Base-by-base conservation (phyloP, 2,888 invertebrate genomes). In the Drosophila leonis region DNA sequence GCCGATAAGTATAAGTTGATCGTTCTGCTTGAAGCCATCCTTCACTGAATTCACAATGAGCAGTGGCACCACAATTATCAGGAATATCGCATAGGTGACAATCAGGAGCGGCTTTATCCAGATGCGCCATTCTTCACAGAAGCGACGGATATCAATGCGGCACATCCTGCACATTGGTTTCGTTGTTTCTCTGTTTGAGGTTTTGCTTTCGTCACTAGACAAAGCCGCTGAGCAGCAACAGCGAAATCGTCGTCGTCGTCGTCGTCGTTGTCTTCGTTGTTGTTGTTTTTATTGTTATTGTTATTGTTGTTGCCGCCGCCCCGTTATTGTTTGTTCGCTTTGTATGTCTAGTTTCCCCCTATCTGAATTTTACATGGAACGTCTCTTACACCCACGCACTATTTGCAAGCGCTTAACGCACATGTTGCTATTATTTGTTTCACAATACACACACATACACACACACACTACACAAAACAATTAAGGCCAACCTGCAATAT, bases 71-170 rank as follows among this genome's bases (percentile, higher is more conserved):
- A 98, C 94, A 74, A 98, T 95, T 70, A 98, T 94, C 54, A 98
- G 96, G 61, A 98, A 94, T 72, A 98, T 93, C 49, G 96, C 95
- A 92, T 98, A 98, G 44, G 96, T 92, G 55, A 96, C 94, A 73
- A 98, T 96, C 61, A 97, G 94, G 64, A 98, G 94, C 57, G 98
- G 98, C 80, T 97, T 95, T 91, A 98, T 98, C 98, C 98, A 98
- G 80, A 96, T 94, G 91, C 96, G 95, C 98, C 98, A 98, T 71
- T 92, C 93, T 51, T 91, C 91, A 52, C 91, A 93, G 77, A 93
- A 92, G 72, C 91, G 90, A 65, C 92, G 88, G 71, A 91, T 65
- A 57, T 90, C 88, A n/a, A 90, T 51, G 68, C 82, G 79, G 70
- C 91, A 91, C 91, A 91, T 91, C 51, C 63, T 62, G 55, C 63